Evolutionary conservation across 1,140 invertebrate species (phyloP), one percentile per base, ranked within the genome.

Genomic region (Dinoponera quadriceps): DNA sequence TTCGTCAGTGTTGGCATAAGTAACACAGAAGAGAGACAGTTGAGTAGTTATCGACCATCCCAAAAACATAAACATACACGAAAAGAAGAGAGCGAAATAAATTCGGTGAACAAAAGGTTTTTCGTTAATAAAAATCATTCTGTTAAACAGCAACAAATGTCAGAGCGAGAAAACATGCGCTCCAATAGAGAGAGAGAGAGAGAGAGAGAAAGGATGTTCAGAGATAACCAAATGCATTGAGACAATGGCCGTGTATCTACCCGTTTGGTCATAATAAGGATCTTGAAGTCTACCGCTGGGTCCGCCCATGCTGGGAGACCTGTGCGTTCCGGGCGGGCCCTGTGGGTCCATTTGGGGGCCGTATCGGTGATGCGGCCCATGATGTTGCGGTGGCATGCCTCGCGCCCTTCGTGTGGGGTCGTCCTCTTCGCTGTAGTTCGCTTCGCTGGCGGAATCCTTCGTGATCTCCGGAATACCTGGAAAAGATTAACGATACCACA

Each of bases 381-480:
- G 93, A 80, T 93, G 93, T 27, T 91, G 90, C 38, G 87, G 66
- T 9, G 75, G 87, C 77, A 91, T 90, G 54, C 86, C 87, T 11
- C 92, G 89, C 20, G 80, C 84, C 82, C 91, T 90, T 51, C 91
- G 91, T 91, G 95, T 87, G 91, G 94, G 85, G 85, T 93, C 92
- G 9, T 96, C 96, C 89, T 95, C 95, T 81, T 94, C 94, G 82
- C 93, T 94, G 84, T 95, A 95, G 91, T 95, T 96, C 20, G 93
- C 94, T 83, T 96, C 96, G 84, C 95, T 95, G 13, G 94, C 94
- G 82, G 96, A 96, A 93, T 98, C 97, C 95, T 97, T 97, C 88
- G 97, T 98, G 91, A 98, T 98, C 96, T 98, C 98, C 96, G 95
- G 91, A 95, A 96, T 95, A 92, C 96, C 96, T 94, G 93, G 93